Evolutionary conservation across 2,113 vertebrate species (phyloP).

Genomic region (Tonatia bakeri): DNA sequence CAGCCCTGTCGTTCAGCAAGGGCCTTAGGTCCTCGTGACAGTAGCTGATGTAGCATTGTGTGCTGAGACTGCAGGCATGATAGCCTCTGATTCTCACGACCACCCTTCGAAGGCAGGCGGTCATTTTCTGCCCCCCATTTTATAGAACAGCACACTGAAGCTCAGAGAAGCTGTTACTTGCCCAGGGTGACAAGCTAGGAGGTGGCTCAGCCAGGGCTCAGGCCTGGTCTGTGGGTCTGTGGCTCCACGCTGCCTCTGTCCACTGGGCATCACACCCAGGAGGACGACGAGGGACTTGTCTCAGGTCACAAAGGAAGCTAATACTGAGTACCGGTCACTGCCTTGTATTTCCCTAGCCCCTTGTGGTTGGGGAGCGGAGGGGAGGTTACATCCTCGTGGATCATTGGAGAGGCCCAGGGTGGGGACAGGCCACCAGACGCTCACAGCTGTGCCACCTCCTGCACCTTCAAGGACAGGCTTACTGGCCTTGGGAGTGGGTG

Average conservation of each 20-base stretch:
- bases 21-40: background rate
- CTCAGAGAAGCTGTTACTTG: background rate
- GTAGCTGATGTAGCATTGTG: background rate
- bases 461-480: background rate
- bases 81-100: background rate
- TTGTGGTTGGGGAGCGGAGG: background rate
- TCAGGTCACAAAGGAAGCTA: background rate
- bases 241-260: background rate
- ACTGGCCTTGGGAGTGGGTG: background rate
- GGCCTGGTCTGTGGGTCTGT: background rate
- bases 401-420: background rate
- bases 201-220: background rate
- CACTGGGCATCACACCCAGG: background rate
- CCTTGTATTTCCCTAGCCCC: background rate
- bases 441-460: background rate
- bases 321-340: background rate
- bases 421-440: background rate
- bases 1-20: background rate
- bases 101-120: background rate
- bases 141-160: background rate
- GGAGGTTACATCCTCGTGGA: background rate
- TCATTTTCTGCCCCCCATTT: background rate
- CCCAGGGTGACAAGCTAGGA: background rate
- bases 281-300: background rate
- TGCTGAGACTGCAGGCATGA: background rate